phyloP scores from a whole-genome alignment of 2,888 invertebrate genomes.

The Melinopterus prodromus region DNA sequence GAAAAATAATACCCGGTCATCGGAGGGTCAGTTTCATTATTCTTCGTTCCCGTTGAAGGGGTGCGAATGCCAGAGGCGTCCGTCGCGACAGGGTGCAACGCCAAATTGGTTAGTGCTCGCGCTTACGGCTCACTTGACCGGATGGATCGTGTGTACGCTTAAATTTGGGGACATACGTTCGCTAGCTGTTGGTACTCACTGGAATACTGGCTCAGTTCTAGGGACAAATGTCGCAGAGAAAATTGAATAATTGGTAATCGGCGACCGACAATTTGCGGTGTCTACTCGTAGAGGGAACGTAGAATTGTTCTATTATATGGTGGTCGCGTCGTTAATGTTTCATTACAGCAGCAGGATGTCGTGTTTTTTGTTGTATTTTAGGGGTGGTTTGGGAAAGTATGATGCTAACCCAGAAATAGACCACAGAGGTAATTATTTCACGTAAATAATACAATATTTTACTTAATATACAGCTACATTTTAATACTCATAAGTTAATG shows the following conservation, averaged over 20 bases:
- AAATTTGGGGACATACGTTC: background rate
- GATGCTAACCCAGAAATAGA: too few species aligned
- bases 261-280: background rate
- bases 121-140: background rate
- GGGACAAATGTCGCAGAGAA: background rate
- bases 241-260: background rate
- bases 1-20: slow-evolving; percentile 20
- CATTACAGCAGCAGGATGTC: background rate
- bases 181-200: background rate
- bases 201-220: background rate
- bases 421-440: too few species aligned
- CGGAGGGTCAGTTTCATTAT: slow-evolving; percentile 30
- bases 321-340: background rate
- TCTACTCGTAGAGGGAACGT: background rate
- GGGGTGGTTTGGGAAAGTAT: too few species aligned
- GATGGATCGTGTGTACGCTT: background rate
- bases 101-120: background rate
- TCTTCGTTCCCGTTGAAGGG: slow-evolving; percentile 1
- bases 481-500: too few species aligned
- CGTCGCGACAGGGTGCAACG: background rate
- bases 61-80: background rate
- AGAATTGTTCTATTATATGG: background rate
- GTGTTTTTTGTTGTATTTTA: background rate
- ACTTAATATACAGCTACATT: too few species aligned
- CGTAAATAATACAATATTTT: too few species aligned